Evolutionary conservation across 2,888 invertebrate species (phyloP), one percentile per base, ranked within the genome.

Genomic region (Hyles lineata): DNA sequence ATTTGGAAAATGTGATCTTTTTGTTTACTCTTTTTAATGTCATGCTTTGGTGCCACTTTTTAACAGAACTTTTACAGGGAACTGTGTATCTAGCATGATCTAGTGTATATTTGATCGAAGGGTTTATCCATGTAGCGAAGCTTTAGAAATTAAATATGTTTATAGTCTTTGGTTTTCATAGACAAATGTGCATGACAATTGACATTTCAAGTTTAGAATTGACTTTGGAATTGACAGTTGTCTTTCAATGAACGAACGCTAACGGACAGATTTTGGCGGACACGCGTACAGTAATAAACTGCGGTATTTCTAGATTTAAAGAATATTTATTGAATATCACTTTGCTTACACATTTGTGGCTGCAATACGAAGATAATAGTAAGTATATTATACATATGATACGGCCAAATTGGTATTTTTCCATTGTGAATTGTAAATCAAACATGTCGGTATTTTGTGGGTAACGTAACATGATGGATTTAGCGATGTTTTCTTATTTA

Each of bases 261-360:
- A 50, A 11, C 67, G 67, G 67, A 43, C 67, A 67, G 21, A 67
- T 50, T 70, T 70, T 70, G 70, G 70, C 55, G 70, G 80, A 79
- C 80, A 80, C 80, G 80, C 77, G 75, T 80, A 72, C 76, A 58
- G 63, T 69, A 11, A 62, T 3, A 70, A 58, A 50, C 43, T 67
- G 23, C 58, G 32, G 21, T 0, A 17, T 70, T 25, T 70, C 52
- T 52, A 52, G 11, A 25, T 29, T n/a, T 55, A n/a, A 11, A 70
- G n/a, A 32, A 21, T 15, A 29, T 11, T 58, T 21, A 7, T 17
- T 19, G 8, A 23, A 67, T 43, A 61, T 29, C 23, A 43, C 43
- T 23, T 11, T 15, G 15, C 6, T 23, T 17, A 50, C 23, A 6
- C 7, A 21, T 50, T 50, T 67, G 50, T 25, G 17, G 1, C 55